These are phyloP conservation scores for Cryptoblepharus egeriae DNA, from an alignment of 2,797 vertebrate species.

Conservation along the genomic window DNA sequence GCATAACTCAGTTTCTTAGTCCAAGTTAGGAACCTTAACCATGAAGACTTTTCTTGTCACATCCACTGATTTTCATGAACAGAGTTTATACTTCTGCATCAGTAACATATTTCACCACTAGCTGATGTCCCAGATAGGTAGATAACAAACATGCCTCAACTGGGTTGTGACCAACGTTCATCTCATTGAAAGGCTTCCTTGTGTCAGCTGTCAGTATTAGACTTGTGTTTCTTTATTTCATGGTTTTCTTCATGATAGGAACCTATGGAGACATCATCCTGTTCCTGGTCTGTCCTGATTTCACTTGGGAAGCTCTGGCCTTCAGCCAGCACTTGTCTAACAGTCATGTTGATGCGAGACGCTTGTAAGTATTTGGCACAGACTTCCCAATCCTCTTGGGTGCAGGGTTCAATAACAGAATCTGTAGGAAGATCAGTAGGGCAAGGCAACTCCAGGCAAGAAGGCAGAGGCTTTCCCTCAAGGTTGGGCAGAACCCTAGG, in stretches of 20 bases:
- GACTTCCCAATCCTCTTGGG: slow-evolving; percentile 86
- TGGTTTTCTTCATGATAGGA: slow-evolving; percentile 41
- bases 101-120: slow-evolving; percentile 28
- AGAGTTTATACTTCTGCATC: slow-evolving; percentile 20
- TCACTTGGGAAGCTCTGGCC: slow-evolving; percentile 83
- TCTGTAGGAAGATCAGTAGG: slow-evolving; percentile 49
- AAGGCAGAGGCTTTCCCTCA: slow-evolving; percentile 69
- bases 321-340: slow-evolving; percentile 88
- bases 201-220: slow-evolving; percentile 62
- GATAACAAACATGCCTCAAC: not conserved
- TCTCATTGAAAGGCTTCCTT: not conserved
- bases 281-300: slow-evolving; percentile 24
- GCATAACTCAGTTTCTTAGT: not conserved
- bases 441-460: slow-evolving; percentile 53
- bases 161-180: not conserved
- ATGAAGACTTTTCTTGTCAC: not conserved
- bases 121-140: not conserved
- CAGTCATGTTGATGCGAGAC: slow-evolving; percentile 92
- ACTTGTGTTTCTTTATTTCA: slow-evolving; percentile 66
- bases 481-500: slow-evolving; percentile 85
- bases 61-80: not conserved
- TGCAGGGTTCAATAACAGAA: slow-evolving; percentile 75
- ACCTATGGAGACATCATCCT: slow-evolving; percentile 17
- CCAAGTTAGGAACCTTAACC: not conserved
- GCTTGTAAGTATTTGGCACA: slow-evolving; percentile 87